Conservation (phyloP, 2,888 invertebrate genomes). For the Prostheceraeus crozeri region DNA sequence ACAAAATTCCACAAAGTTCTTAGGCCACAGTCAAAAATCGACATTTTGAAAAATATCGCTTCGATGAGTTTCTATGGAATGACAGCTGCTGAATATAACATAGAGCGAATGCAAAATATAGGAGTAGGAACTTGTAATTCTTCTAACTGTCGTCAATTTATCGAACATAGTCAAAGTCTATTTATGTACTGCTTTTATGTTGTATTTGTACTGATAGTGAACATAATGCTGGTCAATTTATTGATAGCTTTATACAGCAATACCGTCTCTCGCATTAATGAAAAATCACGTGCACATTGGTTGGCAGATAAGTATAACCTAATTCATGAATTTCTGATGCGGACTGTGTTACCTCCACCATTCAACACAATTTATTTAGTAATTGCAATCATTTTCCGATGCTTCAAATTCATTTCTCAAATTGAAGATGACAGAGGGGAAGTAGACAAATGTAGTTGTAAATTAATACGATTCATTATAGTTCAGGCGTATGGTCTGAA, state of each 20-base stretch:
- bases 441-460: too few species aligned
- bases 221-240: slow-evolving; percentile 33
- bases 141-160: too few species aligned
- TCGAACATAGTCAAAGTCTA: slow-evolving; percentile 5
- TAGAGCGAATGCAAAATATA: neutral
- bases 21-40: too few species aligned
- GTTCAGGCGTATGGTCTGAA: too few species aligned
- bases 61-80: slow-evolving; percentile 27
- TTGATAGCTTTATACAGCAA: slow-evolving; percentile 36
- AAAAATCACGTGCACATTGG: slow-evolving; percentile 35
- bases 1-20: slow-evolving; percentile 5
- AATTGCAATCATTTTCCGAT: too few species aligned
- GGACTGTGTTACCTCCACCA: slow-evolving; percentile 37
- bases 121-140: neutral
- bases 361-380: too few species aligned
- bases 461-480: too few species aligned
- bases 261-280: slow-evolving; percentile 36
- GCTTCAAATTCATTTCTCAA: too few species aligned
- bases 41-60: too few species aligned
- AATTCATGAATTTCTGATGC: slow-evolving; percentile 31
- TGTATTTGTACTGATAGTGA: slow-evolving; percentile 27
- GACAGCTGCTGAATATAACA: slow-evolving; percentile 27
- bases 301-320: slow-evolving; percentile 35
- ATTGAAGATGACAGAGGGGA: too few species aligned
- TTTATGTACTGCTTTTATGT: slow-evolving; percentile 13